A percentile compares a stretch with the other conserved stretches of the same genome.
Evolutionary conservation across 2,797 vertebrate species (phyloP).

Genomic region (Enteromius paludinosus): DNA sequence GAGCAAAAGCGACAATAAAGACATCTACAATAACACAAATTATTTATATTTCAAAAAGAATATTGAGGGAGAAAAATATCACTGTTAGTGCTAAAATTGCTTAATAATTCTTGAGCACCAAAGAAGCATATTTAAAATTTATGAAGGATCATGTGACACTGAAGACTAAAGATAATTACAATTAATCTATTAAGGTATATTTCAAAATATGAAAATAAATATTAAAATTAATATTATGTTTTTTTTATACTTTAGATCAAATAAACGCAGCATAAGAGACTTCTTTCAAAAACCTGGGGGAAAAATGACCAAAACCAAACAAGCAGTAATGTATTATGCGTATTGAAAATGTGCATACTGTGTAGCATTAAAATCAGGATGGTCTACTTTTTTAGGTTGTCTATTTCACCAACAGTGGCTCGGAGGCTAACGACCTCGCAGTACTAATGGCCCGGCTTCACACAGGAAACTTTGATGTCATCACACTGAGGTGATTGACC

Average conservation of each 20-base stretch:
- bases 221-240: too few species aligned
- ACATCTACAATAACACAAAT: background rate
- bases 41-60: background rate
- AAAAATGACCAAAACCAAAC: background rate
- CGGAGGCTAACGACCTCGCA: constrained; percentile 94
- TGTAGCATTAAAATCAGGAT: background rate
- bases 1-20: background rate
- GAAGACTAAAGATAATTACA: background rate
- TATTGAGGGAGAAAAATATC: background rate
- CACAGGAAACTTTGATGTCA: constrained; percentile 86
- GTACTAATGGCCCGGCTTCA: constrained; percentile 90
- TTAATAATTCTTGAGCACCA: background rate
- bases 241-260: background rate
- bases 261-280: background rate
- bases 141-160: background rate
- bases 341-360: background rate
- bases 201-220: too few species aligned
- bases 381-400: constrained; percentile 79
- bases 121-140: background rate
- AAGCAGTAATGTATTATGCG: background rate
- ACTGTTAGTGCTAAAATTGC: background rate
- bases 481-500: constrained; percentile 85
- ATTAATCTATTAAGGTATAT: background rate
- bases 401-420: constrained; percentile 92
- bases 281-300: background rate